These are phyloP conservation scores for Molorchus minor DNA, from an alignment of 2,888 invertebrate genomes.

Conservation along the genomic window DNA sequence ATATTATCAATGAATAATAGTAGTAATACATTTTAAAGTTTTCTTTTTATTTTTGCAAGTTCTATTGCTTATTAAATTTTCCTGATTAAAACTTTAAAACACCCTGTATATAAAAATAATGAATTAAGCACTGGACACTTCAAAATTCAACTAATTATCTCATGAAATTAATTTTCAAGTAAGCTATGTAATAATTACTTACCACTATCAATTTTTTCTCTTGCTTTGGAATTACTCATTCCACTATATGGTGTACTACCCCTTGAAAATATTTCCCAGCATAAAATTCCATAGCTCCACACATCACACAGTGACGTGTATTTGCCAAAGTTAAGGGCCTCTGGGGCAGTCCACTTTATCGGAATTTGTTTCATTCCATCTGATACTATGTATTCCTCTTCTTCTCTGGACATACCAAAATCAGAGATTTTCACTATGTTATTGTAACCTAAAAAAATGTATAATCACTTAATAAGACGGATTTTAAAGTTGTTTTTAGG, in stretches of 20 bases:
- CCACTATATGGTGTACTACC: constrained; percentile 95
- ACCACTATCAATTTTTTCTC: constrained; percentile 95
- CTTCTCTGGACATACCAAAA: constrained; percentile 97
- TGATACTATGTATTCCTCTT: constrained; percentile 95
- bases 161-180: too few species aligned
- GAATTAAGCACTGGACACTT: too few species aligned
- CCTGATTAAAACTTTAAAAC: constrained; percentile 24
- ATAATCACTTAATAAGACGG: not conserved
- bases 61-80: too few species aligned
- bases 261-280: constrained; percentile 96
- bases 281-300: constrained; percentile 95
- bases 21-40: too few species aligned
- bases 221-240: constrained; percentile 91
- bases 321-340: constrained; percentile 91
- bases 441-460: constrained; percentile 69
- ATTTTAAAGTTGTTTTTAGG: not conserved
- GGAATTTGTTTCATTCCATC: constrained; percentile 99
- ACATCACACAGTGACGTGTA: constrained; percentile 96
- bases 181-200: too few species aligned
- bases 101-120: too few species aligned
- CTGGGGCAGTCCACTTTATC: constrained; percentile 98
- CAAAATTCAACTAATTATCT: too few species aligned
- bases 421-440: constrained; percentile 95
- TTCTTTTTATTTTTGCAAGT: too few species aligned
- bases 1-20: too few species aligned